Conservation (phyloP, 2,113 vertebrate species). For the Dipodomys merriami region DNA sequence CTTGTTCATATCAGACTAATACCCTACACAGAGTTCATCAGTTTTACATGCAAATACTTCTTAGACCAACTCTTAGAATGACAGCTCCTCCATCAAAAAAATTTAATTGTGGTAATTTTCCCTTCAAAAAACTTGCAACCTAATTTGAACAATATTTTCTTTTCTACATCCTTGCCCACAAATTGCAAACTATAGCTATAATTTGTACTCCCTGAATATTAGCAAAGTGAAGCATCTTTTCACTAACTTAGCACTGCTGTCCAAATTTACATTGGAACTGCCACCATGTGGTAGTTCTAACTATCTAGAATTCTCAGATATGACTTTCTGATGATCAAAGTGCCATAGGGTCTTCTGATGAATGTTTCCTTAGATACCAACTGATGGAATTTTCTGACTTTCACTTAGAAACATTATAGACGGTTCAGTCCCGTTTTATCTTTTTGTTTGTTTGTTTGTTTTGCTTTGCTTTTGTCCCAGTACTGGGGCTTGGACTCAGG, state of each 20-base stretch:
- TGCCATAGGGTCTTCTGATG: neutral
- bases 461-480: too few species aligned
- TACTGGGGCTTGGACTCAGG: too few species aligned
- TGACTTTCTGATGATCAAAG: neutral
- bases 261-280: neutral
- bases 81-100: neutral
- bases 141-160: neutral
- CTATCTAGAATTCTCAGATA: neutral
- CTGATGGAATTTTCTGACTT: neutral
- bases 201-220: neutral
- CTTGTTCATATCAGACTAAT: neutral
- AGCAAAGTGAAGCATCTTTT: neutral
- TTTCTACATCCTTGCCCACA: neutral
- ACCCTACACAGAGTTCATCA: too few species aligned
- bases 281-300: neutral
- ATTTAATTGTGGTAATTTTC: neutral
- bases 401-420: neutral
- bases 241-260: neutral
- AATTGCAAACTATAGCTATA: neutral
- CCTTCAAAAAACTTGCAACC: neutral
- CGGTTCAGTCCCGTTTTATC: neutral
- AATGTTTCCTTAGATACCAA: neutral
- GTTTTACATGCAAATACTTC: neutral
- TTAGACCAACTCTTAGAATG: slow-evolving; percentile 14
- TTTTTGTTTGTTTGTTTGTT: too few species aligned